These are phyloP conservation scores for Leptocoma aspasia DNA, from an alignment of 2,113 vertebrate species.

Conservation along the genomic window DNA sequence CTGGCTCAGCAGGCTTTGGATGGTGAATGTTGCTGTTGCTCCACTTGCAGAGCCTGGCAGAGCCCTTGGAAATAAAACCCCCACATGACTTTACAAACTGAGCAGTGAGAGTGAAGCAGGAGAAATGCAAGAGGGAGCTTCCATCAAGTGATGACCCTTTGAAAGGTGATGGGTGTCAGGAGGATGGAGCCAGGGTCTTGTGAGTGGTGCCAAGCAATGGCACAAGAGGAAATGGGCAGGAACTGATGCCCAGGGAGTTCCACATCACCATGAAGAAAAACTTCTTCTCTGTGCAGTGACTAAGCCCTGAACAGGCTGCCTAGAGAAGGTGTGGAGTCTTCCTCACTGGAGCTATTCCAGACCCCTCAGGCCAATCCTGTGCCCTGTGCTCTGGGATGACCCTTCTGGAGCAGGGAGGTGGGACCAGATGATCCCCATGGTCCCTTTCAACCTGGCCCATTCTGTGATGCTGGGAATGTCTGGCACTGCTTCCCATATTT, in stretches of 20 bases:
- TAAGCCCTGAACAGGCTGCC: background rate
- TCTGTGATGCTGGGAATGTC: background rate
- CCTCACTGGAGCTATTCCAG: background rate
- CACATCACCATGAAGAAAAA: background rate
- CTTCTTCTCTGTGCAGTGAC: background rate
- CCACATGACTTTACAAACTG: rapidly evolving
- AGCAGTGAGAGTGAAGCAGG: background rate
- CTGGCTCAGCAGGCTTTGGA: background rate
- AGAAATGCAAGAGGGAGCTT: background rate
- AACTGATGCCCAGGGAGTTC: background rate
- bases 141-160: background rate
- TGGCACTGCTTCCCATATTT: background rate
- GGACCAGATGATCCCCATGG: background rate
- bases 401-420: background rate
- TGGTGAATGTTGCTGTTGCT: background rate
- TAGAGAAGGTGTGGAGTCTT: background rate
- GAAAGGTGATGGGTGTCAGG: background rate
- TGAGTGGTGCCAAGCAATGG: background rate
- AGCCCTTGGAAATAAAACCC: background rate
- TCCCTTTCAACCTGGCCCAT: background rate
- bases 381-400: background rate
- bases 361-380: background rate
- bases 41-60: background rate
- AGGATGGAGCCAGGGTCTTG: background rate
- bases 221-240: background rate